A percentile compares a stretch with the other conserved stretches of the same genome.
phyloP scores from a whole-genome alignment of 2,797 vertebrate species.

The Tinamus major region DNA sequence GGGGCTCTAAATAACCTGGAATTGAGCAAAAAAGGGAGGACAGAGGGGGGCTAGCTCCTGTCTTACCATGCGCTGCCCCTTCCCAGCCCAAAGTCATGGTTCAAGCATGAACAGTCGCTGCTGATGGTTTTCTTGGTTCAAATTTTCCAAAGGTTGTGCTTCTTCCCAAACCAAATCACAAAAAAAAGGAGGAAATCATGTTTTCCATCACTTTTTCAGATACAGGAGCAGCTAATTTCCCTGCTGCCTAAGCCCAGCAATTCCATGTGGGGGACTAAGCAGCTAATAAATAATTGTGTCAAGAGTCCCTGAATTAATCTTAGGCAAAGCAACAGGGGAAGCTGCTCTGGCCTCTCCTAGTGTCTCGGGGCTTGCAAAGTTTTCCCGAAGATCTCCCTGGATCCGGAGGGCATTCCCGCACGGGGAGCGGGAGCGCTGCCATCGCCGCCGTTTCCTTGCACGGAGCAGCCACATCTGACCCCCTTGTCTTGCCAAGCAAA shows the following conservation, averaged over 20 bases:
- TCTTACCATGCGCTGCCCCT: not conserved
- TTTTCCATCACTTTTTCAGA: not conserved
- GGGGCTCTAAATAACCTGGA: not conserved
- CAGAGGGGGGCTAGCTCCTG: not conserved
- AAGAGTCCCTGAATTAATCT: not conserved
- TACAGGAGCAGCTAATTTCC: not conserved
- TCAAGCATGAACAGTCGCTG: not conserved
- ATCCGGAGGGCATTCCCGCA: not conserved
- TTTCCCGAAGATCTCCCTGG: not conserved
- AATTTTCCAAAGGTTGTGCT: not conserved
- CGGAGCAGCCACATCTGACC: conserved; percentile 35
- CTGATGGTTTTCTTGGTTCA: not conserved
- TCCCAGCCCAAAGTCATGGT: no score
- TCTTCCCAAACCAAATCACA: not conserved
- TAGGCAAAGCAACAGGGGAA: not conserved
- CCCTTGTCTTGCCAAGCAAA: not conserved
- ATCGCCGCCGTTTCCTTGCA: not conserved
- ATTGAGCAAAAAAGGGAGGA: not conserved
- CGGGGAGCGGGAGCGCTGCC: not conserved
- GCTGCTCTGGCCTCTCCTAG: not conserved
- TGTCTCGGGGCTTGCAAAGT: not conserved
- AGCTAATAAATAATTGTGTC: not conserved
- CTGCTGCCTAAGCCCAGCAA: not conserved
- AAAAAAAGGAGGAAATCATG: not conserved
- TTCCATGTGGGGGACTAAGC: not conserved